phyloP scores from a whole-genome alignment of 2,797 vertebrate species.

The Macrochelys suwanniensis region DNA sequence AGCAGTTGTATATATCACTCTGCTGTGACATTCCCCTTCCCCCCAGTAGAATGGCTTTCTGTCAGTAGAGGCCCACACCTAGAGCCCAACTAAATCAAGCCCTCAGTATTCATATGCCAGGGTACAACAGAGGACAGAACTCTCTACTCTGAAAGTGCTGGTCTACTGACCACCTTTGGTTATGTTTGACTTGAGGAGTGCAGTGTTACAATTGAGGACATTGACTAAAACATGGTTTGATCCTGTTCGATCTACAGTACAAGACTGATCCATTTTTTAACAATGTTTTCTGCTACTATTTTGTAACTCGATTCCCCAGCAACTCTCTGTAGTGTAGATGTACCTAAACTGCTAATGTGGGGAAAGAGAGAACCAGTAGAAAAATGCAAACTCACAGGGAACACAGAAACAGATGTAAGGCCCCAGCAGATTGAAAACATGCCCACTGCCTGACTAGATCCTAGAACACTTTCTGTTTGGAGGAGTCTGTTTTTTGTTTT shows the following conservation, averaged over 20 bases:
- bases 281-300: neutral
- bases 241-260: neutral
- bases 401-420: rapidly evolving
- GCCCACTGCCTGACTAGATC: rapidly evolving
- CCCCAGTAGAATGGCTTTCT: neutral
- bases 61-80: neutral
- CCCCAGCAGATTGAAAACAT: rapidly evolving
- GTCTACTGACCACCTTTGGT: neutral
- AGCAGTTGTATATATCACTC: neutral
- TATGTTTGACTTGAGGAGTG: too few relatives aligned
- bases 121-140: neutral
- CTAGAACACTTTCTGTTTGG: rapidly evolving
- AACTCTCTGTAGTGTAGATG: neutral
- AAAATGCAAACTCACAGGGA: rapidly evolving
- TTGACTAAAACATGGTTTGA: neutral
- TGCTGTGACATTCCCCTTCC: neutral
- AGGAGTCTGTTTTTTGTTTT: rapidly evolving
- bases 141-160: neutral
- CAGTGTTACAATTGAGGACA: neutral
- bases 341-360: neutral
- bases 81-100: neutral
- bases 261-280: neutral
- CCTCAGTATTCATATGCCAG: neutral
- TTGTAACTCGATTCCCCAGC: neutral
- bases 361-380: neutral